Percentiles rank a stretch among this genome's conserved stretches.
Conservation (phyloP, 2,113 vertebrate genomes). For the Oncorhynchus keta region DNA sequence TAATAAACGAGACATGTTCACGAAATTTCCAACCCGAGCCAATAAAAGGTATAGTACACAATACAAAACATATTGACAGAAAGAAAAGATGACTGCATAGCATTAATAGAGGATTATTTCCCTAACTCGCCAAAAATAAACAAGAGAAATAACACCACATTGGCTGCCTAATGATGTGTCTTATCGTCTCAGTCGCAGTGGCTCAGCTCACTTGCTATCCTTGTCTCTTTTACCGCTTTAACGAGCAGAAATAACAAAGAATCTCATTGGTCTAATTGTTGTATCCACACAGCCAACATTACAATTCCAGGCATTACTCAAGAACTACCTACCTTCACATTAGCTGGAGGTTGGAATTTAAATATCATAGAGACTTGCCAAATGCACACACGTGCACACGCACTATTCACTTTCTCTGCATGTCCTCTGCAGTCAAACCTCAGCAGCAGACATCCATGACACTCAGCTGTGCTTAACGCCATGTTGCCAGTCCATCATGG, state of each 20-base stretch:
- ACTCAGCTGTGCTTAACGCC: no score
- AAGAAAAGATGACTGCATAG: conserved; percentile 44
- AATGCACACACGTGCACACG: no score
- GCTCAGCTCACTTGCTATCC: conserved; percentile 39
- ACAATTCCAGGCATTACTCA: conserved; percentile 35
- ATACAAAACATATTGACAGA: conserved; percentile 46
- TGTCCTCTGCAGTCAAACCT: no score
- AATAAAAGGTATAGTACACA: conserved; percentile 71
- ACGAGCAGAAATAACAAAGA: conserved; percentile 80
- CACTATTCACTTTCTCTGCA: no score
- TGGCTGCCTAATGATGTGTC: conserved; percentile 74
- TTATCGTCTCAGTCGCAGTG: conserved; percentile 77
- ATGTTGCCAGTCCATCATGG: no score
- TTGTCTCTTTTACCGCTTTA: conserved; percentile 71
- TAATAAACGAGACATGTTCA: conserved; percentile 68
- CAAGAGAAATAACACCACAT: conserved; percentile 55
- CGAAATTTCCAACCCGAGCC: conserved; percentile 65
- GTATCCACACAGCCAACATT: conserved; percentile 61
- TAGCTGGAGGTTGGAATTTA: no score
- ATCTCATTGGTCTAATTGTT: conserved; percentile 74
- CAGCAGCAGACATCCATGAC: no score
- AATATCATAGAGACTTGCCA: no score
- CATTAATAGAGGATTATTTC: conserved; percentile 50
- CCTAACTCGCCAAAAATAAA: conserved; percentile 24
- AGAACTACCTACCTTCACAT: not conserved